Percentiles rank a stretch among this genome's conserved stretches.
phyloP scores from a whole-genome alignment of 64 coral and sea anemone species.

The Montipora efflorescens region DNA sequence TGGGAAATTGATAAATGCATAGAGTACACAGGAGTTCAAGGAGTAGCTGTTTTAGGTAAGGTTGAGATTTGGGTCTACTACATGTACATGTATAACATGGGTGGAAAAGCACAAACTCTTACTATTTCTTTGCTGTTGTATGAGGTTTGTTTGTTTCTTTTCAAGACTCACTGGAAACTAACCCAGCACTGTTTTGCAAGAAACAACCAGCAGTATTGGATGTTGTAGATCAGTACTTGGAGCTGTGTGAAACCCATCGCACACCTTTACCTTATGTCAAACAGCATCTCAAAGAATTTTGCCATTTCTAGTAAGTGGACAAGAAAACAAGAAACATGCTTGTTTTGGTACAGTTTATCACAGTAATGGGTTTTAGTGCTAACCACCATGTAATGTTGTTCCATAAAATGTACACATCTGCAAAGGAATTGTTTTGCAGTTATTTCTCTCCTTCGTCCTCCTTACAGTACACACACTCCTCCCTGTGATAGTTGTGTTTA shows the following conservation, averaged over 20 bases:
- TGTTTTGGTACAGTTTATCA: no score
- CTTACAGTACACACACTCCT: no score
- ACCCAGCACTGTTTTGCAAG: conserved; percentile 49
- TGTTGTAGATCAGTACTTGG: conserved; percentile 26
- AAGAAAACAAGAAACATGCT: background rate
- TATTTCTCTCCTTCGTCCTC: no score
- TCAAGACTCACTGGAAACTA: conserved; percentile 31
- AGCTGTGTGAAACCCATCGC: background rate
- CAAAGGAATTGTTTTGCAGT: no score
- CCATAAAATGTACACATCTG: no score
- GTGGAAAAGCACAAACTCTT: background rate
- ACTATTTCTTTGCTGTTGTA: background rate
- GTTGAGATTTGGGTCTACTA: no score
- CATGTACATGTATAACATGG: background rate
- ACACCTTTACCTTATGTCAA: conserved; percentile 30
- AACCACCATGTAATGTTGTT: no score
- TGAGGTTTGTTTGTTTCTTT: background rate
- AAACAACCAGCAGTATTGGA: conserved; percentile 31
- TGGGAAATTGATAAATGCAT: conserved; percentile 55
- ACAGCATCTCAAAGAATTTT: conserved; percentile 32
- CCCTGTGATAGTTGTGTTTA: no score
- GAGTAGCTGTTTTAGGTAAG: conserved; percentile 31
- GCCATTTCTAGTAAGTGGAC: conserved; percentile 47
- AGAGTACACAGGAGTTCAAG: conserved; percentile 43
- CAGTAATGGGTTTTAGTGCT: no score